Base-by-base conservation (phyloP, 2,888 invertebrate genomes). In the Cantharis rufa region DNA sequence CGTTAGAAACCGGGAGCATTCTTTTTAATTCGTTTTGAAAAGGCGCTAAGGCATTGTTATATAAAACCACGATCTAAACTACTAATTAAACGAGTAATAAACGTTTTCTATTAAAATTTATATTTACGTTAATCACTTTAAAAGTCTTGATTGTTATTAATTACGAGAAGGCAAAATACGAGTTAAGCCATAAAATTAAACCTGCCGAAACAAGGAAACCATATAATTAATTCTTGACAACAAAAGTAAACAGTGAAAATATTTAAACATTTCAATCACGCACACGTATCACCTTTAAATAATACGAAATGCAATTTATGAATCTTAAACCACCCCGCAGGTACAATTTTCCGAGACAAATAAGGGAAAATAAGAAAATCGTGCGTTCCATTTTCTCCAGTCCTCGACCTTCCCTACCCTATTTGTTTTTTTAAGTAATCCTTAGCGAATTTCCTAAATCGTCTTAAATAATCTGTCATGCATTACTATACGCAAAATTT, bases 1-100 rank as follows among this genome's bases (percentile, higher is more conserved):
- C 72, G 72, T 72, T 32, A 48, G 64, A 66, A 72, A 61, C 66
- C 66, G 72, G 72, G 68, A n/a, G n/a, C 27, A 16, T 48, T 64
- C 24, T 64, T 72, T 72, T 21, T 21, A 66, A 66, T 66, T 66
- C 24, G 24, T 66, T 66, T 66, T 24, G 64, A 66, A 66, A 66
- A 66, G 64, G 16, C 64, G 64, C 5, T 68, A 66, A 72, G 66
- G 72, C 72, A 72, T 72, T 72, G 72, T 72, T 72, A 72, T 72
- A 66, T 64, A 72, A 72, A 72, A 66, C 72, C 28, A 15, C 61
- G 32, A 24, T 48, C 66, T 72, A 66, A 66, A 66, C 64, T 66
- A 21, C 64, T 66, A 66, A 66, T 66, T 66, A 66, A 66, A 66
- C 16, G 64, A 66, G 32, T 16, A 68, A 72, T 68, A 72, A 72